Base-by-base conservation (phyloP, 2,797 vertebrate species). In the Kryptolebias ocellatus region DNA sequence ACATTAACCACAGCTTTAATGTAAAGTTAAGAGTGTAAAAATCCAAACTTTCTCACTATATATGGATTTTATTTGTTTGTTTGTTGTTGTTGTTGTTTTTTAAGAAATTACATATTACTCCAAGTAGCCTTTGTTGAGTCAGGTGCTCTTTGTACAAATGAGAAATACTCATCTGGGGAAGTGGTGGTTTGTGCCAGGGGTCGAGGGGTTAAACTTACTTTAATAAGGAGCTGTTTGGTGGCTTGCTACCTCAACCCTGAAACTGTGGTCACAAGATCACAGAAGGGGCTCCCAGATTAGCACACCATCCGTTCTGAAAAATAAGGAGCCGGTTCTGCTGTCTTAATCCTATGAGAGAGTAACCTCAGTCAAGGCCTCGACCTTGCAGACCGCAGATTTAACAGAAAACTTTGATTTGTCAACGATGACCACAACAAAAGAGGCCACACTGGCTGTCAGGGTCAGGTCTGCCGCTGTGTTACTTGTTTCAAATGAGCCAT, bases 381-480 rank as follows among this genome's bases (percentile, higher is more conserved):
- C 88, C 87, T 89, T 34, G 58, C 9, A 60, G 78, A 84, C 83
- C 81, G 5, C 75, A 66, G 81, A 81, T 84, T 92, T 89, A 90
- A 65, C 60, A 53, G 63, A 76, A 69, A 81, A 85, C 92, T 92
- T 92, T 91, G 90, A 93, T 92, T 93, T 78, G 79, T 91, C 92
- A 92, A 83, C 72, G 67, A 79, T 90, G 88, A 90, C 90, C 88
- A 90, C 88, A 90, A 89, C 85, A 93, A 87, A 92, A 88, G 58
- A 12, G 67, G 74, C 67, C 72, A 65, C 74, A 64, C 60, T 53
- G 78, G 75, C 75, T 55, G 70, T 64, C 70, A 67, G 55, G 78
- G 67, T 74, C 55, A 37, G 67, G 64, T 70, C 63, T 60, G 75
- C 72, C 64, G 55, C 76, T 46, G 64, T 42, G 63, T 72, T 67